Evolutionary conservation across 92 coral and sea anemone species (phyloP), one percentile per base, ranked within the genome.

Genomic region (Desmophyllum pertusum): DNA sequence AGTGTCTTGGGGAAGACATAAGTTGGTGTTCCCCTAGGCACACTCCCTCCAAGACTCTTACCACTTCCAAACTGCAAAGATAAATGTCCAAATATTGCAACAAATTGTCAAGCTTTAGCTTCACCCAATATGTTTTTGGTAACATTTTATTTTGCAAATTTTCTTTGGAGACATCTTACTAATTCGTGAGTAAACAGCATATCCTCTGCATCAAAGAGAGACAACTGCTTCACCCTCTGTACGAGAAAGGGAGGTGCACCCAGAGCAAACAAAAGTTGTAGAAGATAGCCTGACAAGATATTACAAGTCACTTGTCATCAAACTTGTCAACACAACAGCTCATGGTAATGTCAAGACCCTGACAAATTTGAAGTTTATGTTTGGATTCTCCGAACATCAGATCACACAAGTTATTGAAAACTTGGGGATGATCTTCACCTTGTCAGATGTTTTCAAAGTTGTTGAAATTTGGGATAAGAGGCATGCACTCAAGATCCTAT

Each of bases 401-500:
- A 85, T 89, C 9, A 15, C 75, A 3, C 92, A 89, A 53, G 90
- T 87, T 35, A 9, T 87, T 68, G 82, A 87, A 45, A 87, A 81
- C 40, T 18, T 87, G 70, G 78, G 27, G 2, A 37, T 3, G 37
- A 78, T 89, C 71, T 89, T 89, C 77, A 84, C 72, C 67, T 64
- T 84, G 42, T 48, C 80, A 39, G 92, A 89, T 79, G 66, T 89
- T 33, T 85, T 41, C 57, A 65, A 19, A 59, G 45, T 77, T 74
- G 90, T 89, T 5, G 92, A 89, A 45, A 89, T 89, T n/a, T 85
- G 92, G 92, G 89, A 89, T 65, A 84, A 1, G 41, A 40, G 80
- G 4, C 90, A 89, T 85, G 92, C 92, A 78, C n/a, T 3, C 45
- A 27, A 61, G 76, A 85, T 89, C 4, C 63, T 85, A 10, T 19